Conservation (phyloP, 2,113 vertebrate species). For the Nothocercus nigrocapillus region DNA sequence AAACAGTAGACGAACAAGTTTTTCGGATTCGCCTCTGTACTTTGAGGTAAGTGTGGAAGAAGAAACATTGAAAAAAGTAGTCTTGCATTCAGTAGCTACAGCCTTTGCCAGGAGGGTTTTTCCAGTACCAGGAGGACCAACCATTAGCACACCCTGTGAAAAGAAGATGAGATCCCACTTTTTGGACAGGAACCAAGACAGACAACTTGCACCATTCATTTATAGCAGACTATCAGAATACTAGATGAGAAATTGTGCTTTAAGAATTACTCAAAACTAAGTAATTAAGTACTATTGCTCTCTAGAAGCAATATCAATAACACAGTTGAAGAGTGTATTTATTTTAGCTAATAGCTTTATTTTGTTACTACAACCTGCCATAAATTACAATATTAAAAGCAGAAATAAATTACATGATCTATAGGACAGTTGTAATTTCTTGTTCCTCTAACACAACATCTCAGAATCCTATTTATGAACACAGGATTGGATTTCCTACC, state of each 20-base stretch:
- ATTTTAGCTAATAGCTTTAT: neutral
- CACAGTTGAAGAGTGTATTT: neutral
- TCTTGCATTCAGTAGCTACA: slow-evolving; percentile 97
- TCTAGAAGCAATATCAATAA: neutral
- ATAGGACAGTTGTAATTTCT: neutral
- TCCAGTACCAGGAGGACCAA: slow-evolving; percentile 96
- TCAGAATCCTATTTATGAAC: slow-evolving; percentile 13
- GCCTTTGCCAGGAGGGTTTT: slow-evolving; percentile 98
- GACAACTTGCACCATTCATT: neutral
- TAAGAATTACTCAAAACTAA: neutral
- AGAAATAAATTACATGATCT: neutral
- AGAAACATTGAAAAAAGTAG: slow-evolving; percentile 97
- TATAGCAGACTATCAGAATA: neutral
- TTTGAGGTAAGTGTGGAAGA: slow-evolving; percentile 98
- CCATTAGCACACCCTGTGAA: slow-evolving; percentile 94
- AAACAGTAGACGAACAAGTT: slow-evolving; percentile 95
- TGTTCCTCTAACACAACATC: neutral
- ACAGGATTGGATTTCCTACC: slow-evolving; percentile 75
- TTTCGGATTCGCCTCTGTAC: slow-evolving; percentile 98
- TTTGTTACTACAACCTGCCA: neutral
- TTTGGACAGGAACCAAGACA: neutral
- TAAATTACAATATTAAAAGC: neutral
- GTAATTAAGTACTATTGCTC: neutral
- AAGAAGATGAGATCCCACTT: neutral
- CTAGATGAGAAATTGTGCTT: neutral